A percentile compares a stretch with the other conserved stretches of the same genome.
Evolutionary conservation across 1,140 invertebrate species (phyloP).

Genomic region (Cyrtorhinus lividipennis): DNA sequence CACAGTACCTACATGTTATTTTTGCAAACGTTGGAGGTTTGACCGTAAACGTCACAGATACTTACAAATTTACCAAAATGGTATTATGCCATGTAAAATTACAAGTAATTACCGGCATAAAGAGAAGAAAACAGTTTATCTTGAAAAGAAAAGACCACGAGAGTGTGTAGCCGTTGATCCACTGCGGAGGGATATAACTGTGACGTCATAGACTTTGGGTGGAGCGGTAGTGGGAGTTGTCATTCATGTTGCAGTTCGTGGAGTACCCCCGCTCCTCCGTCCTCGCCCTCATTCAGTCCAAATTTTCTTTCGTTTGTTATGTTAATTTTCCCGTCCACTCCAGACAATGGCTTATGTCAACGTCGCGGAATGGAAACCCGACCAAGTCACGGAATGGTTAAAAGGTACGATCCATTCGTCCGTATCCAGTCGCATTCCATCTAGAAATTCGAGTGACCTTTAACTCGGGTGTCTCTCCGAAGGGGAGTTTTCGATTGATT

Average conservation of each 20-base stretch:
- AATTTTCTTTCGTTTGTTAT: background rate
- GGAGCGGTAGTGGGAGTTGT: background rate
- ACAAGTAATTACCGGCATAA: too few species aligned
- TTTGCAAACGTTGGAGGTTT: too few species aligned
- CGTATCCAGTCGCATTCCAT: background rate
- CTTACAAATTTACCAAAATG: too few species aligned
- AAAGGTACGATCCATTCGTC: conserved; percentile 52
- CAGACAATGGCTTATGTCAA: conserved; percentile 76
- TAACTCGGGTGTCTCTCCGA: background rate
- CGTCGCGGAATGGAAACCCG: conserved; percentile 81
- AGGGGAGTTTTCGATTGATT: background rate
- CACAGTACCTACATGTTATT: too few species aligned
- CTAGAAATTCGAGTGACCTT: background rate
- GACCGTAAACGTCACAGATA: too few species aligned
- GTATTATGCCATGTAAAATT: too few species aligned
- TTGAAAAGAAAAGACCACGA: too few species aligned
- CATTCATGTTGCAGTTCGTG: background rate
- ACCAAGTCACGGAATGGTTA: conserved; percentile 85
- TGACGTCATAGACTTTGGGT: background rate
- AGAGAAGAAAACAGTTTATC: too few species aligned
- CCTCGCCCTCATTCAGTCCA: background rate
- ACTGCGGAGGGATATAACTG: too few species aligned
- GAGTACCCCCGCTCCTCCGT: background rate
- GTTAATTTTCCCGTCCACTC: background rate
- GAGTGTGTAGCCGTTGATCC: too few species aligned